Conservation (phyloP, 2,797 vertebrate species). For the Pangasius larnaudii region DNA sequence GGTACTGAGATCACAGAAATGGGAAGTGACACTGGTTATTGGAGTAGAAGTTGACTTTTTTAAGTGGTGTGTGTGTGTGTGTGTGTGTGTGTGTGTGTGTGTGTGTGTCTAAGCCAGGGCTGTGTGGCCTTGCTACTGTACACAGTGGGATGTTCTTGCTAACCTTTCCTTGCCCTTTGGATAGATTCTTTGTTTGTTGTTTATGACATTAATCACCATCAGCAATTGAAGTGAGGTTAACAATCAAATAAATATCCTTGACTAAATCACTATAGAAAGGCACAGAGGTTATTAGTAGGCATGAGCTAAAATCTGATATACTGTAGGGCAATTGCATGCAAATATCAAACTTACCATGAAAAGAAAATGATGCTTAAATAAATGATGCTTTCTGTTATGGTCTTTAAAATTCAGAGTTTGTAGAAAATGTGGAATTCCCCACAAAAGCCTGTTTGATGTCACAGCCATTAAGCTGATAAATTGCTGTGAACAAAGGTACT, state of each 20-base stretch:
- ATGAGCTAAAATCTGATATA: background rate
- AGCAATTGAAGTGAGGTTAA: background rate
- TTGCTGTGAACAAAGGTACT: background rate
- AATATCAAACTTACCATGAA: background rate
- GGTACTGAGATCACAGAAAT: slow-evolving; percentile 55
- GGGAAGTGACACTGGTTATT: slow-evolving; percentile 64
- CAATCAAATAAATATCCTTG: background rate
- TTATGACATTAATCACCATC: background rate
- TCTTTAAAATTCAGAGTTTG: background rate
- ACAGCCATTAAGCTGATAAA: background rate
- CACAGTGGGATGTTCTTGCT: background rate
- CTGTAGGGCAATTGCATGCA: too few relatives aligned
- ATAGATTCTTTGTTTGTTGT: background rate
- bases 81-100: slow-evolving; percentile 12
- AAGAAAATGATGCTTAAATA: background rate
- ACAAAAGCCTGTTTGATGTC: background rate
- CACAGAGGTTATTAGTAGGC: background rate
- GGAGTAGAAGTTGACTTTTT: slow-evolving; percentile 58
- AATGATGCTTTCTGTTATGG: background rate
- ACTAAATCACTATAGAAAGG: background rate
- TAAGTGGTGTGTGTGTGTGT: slow-evolving; percentile 23
- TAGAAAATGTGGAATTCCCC: background rate
- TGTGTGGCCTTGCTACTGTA: background rate
- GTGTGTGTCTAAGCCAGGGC: background rate
- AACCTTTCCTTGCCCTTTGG: background rate